Evolutionary conservation across 1,140 invertebrate genomes (phyloP).

Genomic region (Penaeus indicus): DNA sequence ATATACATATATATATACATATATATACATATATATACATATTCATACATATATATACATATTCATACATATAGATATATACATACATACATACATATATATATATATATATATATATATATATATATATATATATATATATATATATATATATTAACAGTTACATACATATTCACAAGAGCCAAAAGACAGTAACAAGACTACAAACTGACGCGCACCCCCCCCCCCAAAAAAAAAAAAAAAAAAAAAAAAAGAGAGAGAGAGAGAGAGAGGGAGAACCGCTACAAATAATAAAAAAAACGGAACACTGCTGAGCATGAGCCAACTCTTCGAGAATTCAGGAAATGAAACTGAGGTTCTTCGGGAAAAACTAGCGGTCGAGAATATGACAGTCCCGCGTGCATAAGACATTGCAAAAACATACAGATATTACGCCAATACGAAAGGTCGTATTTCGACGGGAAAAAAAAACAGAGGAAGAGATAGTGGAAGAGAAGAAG

Average conservation of each 20-base stretch:
- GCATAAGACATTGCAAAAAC: too few species aligned
- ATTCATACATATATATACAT: too few species aligned
- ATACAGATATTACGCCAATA: too few species aligned
- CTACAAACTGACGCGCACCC: neutral
- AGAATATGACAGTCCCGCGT: too few species aligned
- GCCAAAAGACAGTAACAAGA: neutral
- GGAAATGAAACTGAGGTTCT: too few species aligned
- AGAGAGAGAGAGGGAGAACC: neutral
- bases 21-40: too few species aligned
- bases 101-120: neutral
- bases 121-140: slow-evolving; percentile 16
- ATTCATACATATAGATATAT: neutral
- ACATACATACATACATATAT: neutral
- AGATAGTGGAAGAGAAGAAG: neutral
- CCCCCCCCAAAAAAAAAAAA: neutral
- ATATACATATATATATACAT: too few species aligned
- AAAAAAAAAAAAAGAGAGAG: neutral
- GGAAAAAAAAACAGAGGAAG: neutral
- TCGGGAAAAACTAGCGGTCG: too few species aligned
- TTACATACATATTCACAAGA: slow-evolving; percentile 1
- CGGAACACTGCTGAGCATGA: too few species aligned
- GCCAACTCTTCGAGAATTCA: too few species aligned
- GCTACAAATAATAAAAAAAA: too few species aligned
- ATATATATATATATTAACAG: neutral
- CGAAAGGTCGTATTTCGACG: too few species aligned